Evolutionary conservation across 2,888 invertebrate species (phyloP), one percentile per base, ranked within the genome.

Genomic region (Nomada lathburiana): DNA sequence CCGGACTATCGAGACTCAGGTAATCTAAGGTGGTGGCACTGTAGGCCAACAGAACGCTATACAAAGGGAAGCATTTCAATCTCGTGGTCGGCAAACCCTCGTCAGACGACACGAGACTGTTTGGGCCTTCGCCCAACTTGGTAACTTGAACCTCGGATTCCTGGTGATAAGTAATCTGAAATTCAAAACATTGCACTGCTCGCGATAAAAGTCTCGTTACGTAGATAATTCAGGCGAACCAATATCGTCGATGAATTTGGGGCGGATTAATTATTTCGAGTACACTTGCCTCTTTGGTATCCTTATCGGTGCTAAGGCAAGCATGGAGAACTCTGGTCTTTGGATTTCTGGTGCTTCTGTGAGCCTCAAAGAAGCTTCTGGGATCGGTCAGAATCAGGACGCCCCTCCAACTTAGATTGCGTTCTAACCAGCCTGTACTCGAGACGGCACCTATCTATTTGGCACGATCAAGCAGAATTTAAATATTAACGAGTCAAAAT

Each of bases 31-130:
- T 94, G 11, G 96, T 95, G 65, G 96, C 95, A 91, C 97, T 96
- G 84, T 96, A 97, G 64, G 98, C 98, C 89, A 97, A 94, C 93
- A 98, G 95, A 83, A 98, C 95, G 1, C 98, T 97, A 93, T 96
- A 97, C 82, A 98, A 95, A 75, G 98, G 98, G 92, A 98, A 97
- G 94, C 98, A 98, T 92, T 97, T 97, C 83, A 98, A 96, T 89
- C 97, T 95, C 52, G 97, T 96, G 10, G 92, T 88, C 3, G 92
- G 91, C 55, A 92, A 80, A 59, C 89, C 91, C 47, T 93, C 93
- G 74, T 93, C 93, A 13, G 92, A 88, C 10, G 90, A 89, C 53
- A 91, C 90, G 4, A 93, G 88, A 78, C 93, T 93, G 78, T 93
- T 94, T 20, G 93, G 93, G n/a, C 93, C 92, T 80, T 93, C 93